Percentiles rank a stretch among this genome's conserved stretches.
Evolutionary conservation across 92 coral and sea anemone species (phyloP).

Genomic region (Phenganax stokvisi): DNA sequence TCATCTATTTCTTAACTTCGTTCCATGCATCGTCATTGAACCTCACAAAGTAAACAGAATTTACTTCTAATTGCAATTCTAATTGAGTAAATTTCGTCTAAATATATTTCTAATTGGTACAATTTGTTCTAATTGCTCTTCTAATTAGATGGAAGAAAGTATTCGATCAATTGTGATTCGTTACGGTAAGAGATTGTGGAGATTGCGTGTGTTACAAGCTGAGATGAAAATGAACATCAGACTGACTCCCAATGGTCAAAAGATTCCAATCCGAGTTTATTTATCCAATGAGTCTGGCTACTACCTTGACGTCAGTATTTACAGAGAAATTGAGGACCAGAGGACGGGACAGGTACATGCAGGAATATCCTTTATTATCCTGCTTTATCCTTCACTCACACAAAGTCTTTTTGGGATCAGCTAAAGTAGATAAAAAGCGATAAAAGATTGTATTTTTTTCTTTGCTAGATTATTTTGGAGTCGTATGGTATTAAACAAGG

Average conservation of each 20-base stretch:
- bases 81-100: too few species aligned
- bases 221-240: constrained; percentile 90
- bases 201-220: constrained; percentile 86
- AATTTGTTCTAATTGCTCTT: neutral
- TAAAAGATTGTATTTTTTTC: neutral
- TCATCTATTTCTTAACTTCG: constrained; percentile 90
- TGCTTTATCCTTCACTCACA: neutral
- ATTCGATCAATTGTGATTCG: constrained; percentile 93
- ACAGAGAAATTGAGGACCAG: constrained; percentile 73
- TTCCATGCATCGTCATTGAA: constrained; percentile 92
- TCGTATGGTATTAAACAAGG: constrained; percentile 89
- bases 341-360: constrained; percentile 78
- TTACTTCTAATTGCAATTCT: neutral
- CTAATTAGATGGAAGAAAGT: constrained; percentile 81
- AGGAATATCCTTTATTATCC: too few species aligned
- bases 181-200: constrained; percentile 88
- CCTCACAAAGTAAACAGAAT: constrained; percentile 69
- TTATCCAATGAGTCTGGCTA: constrained; percentile 97
- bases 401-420: neutral
- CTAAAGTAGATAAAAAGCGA: neutral
- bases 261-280: constrained; percentile 79
- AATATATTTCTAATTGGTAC: neutral
- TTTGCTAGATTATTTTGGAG: constrained; percentile 67
- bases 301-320: constrained; percentile 79
- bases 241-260: constrained; percentile 79